phyloP scores from a whole-genome alignment of 2,113 vertebrate genomes.

The Ondatra zibethicus region DNA sequence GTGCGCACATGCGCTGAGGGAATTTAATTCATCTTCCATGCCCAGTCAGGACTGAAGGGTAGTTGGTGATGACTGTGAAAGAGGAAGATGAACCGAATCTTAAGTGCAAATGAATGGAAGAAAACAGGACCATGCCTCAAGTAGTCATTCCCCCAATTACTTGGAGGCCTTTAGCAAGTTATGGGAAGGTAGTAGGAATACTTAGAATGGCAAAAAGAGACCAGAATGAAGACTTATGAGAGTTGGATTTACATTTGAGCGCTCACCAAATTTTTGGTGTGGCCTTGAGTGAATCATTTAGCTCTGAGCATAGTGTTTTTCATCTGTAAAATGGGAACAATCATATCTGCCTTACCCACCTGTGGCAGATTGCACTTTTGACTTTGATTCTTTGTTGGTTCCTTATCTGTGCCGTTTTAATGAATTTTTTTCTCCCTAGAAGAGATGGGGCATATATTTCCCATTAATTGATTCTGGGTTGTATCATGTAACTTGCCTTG shows the following conservation, averaged over 20 bases:
- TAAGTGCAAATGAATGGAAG: not conserved
- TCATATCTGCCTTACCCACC: not conserved
- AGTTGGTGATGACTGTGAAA: not conserved
- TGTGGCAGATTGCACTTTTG: conserved; percentile 19
- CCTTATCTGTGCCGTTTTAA: not conserved
- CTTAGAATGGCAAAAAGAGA: not conserved
- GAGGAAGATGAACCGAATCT: not conserved
- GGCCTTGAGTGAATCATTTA: conserved; percentile 2
- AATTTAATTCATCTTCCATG: not conserved
- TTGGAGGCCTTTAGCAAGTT: not conserved
- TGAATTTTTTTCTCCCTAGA: conserved; percentile 13
- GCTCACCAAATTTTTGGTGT: not conserved
- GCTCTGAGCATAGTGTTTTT: conserved; percentile 24
- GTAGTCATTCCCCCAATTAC: not conserved
- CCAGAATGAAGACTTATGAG: not conserved
- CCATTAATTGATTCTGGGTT: not conserved
- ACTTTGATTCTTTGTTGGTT: not conserved
- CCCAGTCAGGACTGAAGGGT: not conserved
- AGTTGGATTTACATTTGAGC: not conserved
- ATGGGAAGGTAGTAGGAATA: not conserved
- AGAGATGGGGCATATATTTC: not conserved
- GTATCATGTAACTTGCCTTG: not conserved
- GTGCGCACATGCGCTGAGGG: not conserved
- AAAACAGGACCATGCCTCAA: not conserved
- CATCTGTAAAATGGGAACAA: conserved; percentile 38